Evolutionary conservation across 2,888 invertebrate species (phyloP), one percentile per base, ranked within the genome.

Genomic region (Agapostemon virescens): DNA sequence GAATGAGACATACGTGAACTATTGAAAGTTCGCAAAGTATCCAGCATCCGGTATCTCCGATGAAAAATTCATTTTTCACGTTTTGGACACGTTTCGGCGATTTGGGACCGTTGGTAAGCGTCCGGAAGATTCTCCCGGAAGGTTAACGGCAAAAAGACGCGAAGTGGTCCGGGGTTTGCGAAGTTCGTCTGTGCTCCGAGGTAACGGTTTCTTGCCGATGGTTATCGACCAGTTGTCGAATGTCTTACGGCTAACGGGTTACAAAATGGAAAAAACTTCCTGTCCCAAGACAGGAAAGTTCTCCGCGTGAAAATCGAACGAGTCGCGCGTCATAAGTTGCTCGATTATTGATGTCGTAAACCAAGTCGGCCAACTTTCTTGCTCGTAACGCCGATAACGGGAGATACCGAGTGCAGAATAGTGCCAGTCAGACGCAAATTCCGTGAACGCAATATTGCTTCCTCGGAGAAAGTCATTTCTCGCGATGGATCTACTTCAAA

Each of bases 311-410:
- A 40, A 69, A 15, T 79, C 72, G 69, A 42, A 20, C 20, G 15
- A 26, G 9, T 23, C 61, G 58, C 69, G 67, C 26, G 68, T 69
- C 64, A 49, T 49, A 26, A 72, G 55, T 23, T 38, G n/a, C 72
- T 76, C 63, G 68, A 71, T 74, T 80, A 81, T 79, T 69, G 79
- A 78, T 23, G 79, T 71, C 68, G 52, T 64, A 33, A 74, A 74
- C 36, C 40, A 20, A 61, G 23, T 63, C n/a, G 45, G 26, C 5
- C 4, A 63, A 36, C 33, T 36, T 63, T 33, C 70, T 42, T 70
- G 61, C 49, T 76, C 67, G 69, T 23, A 23, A 17, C 69, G 36
- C 30, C 61, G 67, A 79, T n/a, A 36, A 38, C 49, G 30, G 42
- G 15, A 64, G 33, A 26, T 40, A 69, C 45, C 23, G 38, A 23